phyloP scores from a whole-genome alignment of 1,140 invertebrate genomes.

The Phenacoccus solenopsis region DNA sequence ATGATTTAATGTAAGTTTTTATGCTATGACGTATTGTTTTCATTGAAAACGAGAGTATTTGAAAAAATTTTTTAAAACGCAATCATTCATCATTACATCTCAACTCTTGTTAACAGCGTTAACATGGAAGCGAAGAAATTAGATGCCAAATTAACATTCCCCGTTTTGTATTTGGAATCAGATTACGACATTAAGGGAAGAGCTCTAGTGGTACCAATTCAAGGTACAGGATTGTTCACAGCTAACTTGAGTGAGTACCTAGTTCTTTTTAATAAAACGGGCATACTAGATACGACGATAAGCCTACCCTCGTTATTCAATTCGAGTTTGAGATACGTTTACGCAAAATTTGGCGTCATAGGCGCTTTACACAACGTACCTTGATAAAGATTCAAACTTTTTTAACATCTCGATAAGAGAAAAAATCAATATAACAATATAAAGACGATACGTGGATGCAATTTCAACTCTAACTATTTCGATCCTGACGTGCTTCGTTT shows the following conservation, averaged over 20 bases:
- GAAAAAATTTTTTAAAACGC: not conserved
- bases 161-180: conserved; percentile 34
- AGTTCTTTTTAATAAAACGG: no score
- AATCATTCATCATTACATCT: not conserved
- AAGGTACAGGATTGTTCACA: conserved; percentile 37
- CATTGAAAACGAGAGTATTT: not conserved
- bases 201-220: conserved; percentile 39
- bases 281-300: no score
- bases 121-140: conserved; percentile 36
- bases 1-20: conserved; percentile 25
- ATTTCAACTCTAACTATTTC: no score
- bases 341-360: no score
- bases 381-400: no score
- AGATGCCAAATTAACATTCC: conserved; percentile 35
- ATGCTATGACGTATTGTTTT: not conserved
- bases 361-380: no score
- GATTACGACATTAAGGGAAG: conserved; percentile 39
- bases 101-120: conserved; percentile 29
- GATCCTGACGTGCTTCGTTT: no score
- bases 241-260: conserved; percentile 39
- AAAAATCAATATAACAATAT: no score
- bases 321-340: no score
- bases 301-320: no score
- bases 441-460: no score
- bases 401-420: no score